phyloP scores from a whole-genome alignment of 1,140 invertebrate genomes.

The Patella vulgata region DNA sequence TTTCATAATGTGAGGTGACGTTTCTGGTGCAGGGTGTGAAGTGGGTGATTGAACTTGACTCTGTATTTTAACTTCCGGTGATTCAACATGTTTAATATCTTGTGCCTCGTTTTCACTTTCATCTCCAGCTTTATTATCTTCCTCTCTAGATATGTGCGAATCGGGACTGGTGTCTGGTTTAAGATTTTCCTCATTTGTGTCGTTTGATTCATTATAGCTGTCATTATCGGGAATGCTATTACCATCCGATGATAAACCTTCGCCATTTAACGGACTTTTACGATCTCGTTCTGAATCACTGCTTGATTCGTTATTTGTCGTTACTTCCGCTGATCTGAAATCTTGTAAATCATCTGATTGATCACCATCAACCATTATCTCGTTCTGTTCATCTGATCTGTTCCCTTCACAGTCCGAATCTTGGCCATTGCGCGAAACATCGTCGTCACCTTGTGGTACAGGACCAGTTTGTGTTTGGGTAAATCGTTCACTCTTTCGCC shows the following conservation, averaged over 20 bases:
- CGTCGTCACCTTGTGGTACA: constrained; percentile 10
- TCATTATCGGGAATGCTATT: too few species aligned
- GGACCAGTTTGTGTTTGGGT: constrained; percentile 72
- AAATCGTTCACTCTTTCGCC: constrained; percentile 80
- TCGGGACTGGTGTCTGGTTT: constrained; percentile 18
- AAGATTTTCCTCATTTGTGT: not conserved
- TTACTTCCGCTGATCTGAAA: constrained; percentile 1
- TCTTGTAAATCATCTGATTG: not conserved
- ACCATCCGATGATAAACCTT: too few species aligned
- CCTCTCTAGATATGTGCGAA: constrained; percentile 18
- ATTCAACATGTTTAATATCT: not conserved
- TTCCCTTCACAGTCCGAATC: constrained; percentile 25
- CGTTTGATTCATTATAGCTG: too few species aligned
- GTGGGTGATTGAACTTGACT: not conserved
- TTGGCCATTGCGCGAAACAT: constrained; percentile 16
- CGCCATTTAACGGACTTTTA: not conserved
- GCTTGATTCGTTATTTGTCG: not conserved
- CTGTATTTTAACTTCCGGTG: not conserved
- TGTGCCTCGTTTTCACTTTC: constrained; percentile 21
- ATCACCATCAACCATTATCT: too few species aligned
- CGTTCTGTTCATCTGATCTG: constrained; percentile 13
- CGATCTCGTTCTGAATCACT: not conserved
- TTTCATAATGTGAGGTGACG: not conserved
- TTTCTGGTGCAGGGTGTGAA: not conserved
- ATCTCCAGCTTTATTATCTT: constrained; percentile 12